phyloP scores from a whole-genome alignment of 2,797 vertebrate species.

The Poeciliopsis gracilis region DNA sequence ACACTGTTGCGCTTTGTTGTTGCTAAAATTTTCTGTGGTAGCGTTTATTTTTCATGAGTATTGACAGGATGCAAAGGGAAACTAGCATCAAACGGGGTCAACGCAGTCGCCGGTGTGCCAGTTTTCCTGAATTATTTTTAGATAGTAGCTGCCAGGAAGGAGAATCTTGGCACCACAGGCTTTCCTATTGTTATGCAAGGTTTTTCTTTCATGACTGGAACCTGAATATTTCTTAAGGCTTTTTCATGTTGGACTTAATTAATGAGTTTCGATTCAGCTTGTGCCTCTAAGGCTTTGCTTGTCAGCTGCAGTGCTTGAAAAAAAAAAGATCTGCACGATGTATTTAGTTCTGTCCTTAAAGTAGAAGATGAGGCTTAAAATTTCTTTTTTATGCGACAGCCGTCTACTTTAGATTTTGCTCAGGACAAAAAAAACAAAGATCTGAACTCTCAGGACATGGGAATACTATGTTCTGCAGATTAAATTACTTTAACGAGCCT shows the following conservation, averaged over 20 bases:
- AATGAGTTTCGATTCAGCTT: conserved; percentile 17
- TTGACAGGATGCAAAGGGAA: not conserved
- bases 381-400: conserved; percentile 23
- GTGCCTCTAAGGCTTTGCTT: conserved; percentile 25
- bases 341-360: conserved; percentile 4
- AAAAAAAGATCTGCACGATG: not conserved
- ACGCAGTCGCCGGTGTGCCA: not conserved
- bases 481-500: conserved; percentile 13
- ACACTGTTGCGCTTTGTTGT: conserved; percentile 5
- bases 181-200: conserved; percentile 3
- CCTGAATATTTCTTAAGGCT: conserved; percentile 9
- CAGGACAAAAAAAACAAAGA: conserved; percentile 15
- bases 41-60: conserved; percentile 3
- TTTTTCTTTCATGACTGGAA: conserved; percentile 29
- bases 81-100: conserved; percentile 7
- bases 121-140: conserved; percentile 18
- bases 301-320: conserved; percentile 10
- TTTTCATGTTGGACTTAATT: conserved; percentile 25
- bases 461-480: conserved; percentile 12
- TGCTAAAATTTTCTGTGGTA: not conserved
- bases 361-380: not conserved
- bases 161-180: conserved; percentile 4
- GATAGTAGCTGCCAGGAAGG: not conserved
- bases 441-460: not conserved
- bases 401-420: conserved; percentile 24